phyloP scores from a whole-genome alignment of 2,113 vertebrate species.

The Centropus bengalensis region DNA sequence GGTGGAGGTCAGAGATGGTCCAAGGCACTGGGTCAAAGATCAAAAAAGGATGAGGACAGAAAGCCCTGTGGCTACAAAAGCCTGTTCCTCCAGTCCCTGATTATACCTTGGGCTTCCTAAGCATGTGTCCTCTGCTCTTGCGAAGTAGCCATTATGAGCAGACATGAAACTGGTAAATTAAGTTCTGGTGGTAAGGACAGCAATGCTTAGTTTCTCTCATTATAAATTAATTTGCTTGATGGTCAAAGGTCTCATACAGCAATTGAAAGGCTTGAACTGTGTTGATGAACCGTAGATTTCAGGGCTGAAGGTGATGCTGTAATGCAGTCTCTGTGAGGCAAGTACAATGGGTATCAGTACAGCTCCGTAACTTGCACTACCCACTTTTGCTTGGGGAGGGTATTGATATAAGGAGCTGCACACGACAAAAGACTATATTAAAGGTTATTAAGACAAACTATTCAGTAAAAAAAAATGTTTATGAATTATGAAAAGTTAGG shows the following conservation, averaged over 20 bases:
- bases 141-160: not conserved
- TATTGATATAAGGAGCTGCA: not conserved
- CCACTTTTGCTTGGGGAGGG: not conserved
- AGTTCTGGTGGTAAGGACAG: not conserved
- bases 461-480: not conserved
- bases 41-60: not conserved
- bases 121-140: not conserved
- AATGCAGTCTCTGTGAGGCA: not conserved
- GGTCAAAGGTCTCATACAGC: not conserved
- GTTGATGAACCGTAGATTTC: not conserved
- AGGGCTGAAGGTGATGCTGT: not conserved
- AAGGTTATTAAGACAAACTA: not conserved
- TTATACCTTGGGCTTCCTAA: not conserved
- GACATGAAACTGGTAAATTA: not conserved
- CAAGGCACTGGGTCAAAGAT: not conserved
- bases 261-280: not conserved
- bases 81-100: not conserved
- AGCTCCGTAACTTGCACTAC: not conserved
- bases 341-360: not conserved
- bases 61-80: not conserved
- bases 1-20: not conserved
- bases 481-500: not conserved
- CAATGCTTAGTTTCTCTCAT: not conserved
- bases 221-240: not conserved
- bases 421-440: not conserved